Evolutionary conservation across 2,113 vertebrate genomes (phyloP).

Genomic region (Columbina picui): DNA sequence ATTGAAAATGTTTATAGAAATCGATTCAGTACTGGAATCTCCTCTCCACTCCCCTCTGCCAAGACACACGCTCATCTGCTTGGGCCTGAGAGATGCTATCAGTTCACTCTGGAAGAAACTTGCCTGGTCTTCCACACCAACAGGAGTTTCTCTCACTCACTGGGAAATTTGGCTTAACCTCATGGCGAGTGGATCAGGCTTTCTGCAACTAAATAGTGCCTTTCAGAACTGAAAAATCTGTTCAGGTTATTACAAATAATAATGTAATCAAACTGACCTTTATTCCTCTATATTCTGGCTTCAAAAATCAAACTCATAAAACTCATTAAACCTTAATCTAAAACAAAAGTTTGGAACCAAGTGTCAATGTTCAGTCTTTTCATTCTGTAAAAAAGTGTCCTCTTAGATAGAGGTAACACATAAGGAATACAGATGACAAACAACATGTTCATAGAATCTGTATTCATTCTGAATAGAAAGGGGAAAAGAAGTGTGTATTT

Average conservation of each 20-base stretch:
- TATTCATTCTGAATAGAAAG: constrained; percentile 4
- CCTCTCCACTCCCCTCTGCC: neutral
- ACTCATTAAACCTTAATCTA: constrained; percentile 42
- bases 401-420: constrained; percentile 15
- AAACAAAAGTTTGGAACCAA: constrained; percentile 43
- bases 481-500: constrained; percentile 22
- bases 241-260: constrained; percentile 21
- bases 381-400: constrained; percentile 9
- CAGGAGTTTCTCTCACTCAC: neutral
- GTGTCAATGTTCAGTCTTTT: neutral
- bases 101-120: neutral
- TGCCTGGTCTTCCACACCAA: neutral
- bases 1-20: neutral
- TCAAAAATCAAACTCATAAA: constrained; percentile 31
- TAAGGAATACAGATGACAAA: constrained; percentile 28
- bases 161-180: constrained; percentile 23
- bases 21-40: neutral
- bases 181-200: neutral
- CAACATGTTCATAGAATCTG: neutral
- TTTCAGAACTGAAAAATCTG: neutral
- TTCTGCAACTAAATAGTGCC: neutral
- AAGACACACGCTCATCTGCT: neutral
- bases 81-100: neutral
- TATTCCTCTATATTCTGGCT: constrained; percentile 8
- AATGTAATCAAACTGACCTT: constrained; percentile 23